Evolutionary conservation across 2,888 invertebrate species (phyloP).

Genomic region (Chrysolina haemoptera): DNA sequence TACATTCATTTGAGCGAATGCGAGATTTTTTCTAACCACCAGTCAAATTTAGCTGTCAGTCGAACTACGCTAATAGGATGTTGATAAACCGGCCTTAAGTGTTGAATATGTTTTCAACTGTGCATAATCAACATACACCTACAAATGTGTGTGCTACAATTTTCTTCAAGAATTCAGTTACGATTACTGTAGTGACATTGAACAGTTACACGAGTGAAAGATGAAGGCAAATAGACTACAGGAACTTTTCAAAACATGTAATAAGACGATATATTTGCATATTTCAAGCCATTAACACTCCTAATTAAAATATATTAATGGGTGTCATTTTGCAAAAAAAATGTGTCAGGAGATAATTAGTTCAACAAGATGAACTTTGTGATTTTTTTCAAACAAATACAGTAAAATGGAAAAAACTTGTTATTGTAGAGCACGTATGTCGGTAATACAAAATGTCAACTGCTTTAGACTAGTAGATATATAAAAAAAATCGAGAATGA

Average conservation of each 20-base stretch:
- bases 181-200: neutral
- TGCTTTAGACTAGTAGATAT: too few species aligned
- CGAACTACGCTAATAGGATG: too few species aligned
- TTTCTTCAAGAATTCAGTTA: neutral
- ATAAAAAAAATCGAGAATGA: too few species aligned
- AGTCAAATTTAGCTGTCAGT: too few species aligned
- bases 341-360: neutral
- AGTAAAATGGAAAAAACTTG: slow-evolving; percentile 2
- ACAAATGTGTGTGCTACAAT: neutral
- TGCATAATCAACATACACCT: neutral
- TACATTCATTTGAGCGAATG: too few species aligned
- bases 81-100: too few species aligned
- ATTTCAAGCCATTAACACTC: slow-evolving; percentile 7
- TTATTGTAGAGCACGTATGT: neutral
- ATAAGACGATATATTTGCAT: slow-evolving; percentile 24
- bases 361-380: neutral
- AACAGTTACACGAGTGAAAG: neutral
- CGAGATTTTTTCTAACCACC: too few species aligned
- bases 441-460: neutral
- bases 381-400: neutral
- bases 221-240: slow-evolving; percentile 9
- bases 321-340: neutral
- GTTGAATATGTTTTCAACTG: too few species aligned
- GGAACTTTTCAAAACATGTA: slow-evolving; percentile 10
- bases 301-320: slow-evolving; percentile 23